Base-by-base conservation (phyloP, 2,113 vertebrate species). In the Taurulus bubalis region DNA sequence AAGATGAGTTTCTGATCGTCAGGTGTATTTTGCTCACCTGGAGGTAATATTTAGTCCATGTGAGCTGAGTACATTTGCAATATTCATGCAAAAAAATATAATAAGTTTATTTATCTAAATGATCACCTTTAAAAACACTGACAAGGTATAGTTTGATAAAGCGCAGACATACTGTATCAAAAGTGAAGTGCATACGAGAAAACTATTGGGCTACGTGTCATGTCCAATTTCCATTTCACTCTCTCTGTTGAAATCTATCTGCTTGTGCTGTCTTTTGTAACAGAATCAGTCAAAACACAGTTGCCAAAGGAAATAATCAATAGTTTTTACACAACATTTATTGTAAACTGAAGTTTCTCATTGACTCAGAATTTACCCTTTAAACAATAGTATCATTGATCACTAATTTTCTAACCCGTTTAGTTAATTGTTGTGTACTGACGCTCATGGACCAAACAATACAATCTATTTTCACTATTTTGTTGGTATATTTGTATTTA, bases 211-310 rank as follows among this genome's bases (percentile, higher is more conserved):
- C 53, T 42, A 59, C 16, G 59, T 22, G 53, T 32, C 26, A 79
- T 36, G 24, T 79, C 47, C 22, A 32, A 53, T 42, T 65, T 68
- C 24, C 51, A 55, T 20, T 0, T 80, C 26, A 11, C n/a, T 60
- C 28, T 55, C 38, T 34, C 7, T 45, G 30, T n/a, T 75, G 71
- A 56, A 38, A 58, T 89, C 60, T 53, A 53, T 89, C 56, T 63
- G 47, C 59, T 65, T n/a, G n/a, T 56, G 7, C 62, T 47, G 64
- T 15, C 28, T 76, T 79, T 78, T 86, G 56, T 69, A 86, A 82
- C 74, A 62, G 49, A 87, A 85, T 84, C 75, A 30, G 59, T 89
- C 83, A 78, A 85, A 91, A 87, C 72, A 24, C 51, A 76, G 65
- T 26, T 60, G 77, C 74, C 66, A 64, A 73, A 82, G 65, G 75